Evolutionary conservation across 2,113 vertebrate genomes (phyloP).

Genomic region (Chiloscyllium plagiosum): DNA sequence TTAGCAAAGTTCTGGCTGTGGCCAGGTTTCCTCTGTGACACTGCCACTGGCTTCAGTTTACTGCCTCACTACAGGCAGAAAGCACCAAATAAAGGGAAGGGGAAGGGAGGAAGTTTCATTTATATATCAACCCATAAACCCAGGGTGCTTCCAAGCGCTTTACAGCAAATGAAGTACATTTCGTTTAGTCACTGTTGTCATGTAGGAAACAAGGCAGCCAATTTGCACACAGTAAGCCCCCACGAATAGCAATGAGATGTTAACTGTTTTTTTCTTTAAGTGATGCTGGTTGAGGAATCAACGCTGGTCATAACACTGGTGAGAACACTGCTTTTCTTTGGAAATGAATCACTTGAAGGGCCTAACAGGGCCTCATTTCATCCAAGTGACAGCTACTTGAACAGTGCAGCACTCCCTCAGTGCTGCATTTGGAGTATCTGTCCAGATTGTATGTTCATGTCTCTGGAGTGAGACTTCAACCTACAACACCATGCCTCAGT

Average conservation of each 20-base stretch:
- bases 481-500: background rate
- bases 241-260: background rate
- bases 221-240: background rate
- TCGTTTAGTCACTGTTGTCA: background rate
- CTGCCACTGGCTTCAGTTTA: background rate
- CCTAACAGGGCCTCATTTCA: background rate
- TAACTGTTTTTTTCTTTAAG: background rate
- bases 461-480: background rate
- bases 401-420: background rate
- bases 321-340: background rate
- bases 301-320: background rate
- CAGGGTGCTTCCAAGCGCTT: background rate
- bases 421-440: background rate
- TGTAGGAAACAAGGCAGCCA: background rate
- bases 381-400: background rate
- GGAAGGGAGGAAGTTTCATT: background rate
- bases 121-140: background rate
- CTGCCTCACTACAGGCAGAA: background rate
- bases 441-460: background rate
- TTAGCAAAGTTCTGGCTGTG: slow-evolving; percentile 5
- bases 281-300: background rate
- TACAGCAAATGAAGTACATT: background rate
- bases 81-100: background rate
- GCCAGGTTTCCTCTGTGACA: background rate
- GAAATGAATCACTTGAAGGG: background rate